These are phyloP conservation scores for Oncorhynchus kisutch DNA, from an alignment of 2,113 vertebrate genomes.

Conservation along the genomic window DNA sequence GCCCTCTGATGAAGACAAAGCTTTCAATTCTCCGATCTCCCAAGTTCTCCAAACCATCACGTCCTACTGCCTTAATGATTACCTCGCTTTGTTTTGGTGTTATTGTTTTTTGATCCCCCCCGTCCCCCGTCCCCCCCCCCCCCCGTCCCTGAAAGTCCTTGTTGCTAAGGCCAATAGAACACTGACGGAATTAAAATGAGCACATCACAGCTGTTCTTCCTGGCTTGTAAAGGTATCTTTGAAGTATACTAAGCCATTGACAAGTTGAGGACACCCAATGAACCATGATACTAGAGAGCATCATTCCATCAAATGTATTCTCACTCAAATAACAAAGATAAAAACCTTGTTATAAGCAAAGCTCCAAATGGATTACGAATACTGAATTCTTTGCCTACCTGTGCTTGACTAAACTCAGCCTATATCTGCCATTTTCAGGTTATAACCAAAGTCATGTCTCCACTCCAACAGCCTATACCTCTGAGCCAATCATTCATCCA, in stretches of 20 bases:
- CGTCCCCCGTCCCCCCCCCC: no score
- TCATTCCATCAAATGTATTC: no score
- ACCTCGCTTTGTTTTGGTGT: constrained; percentile 18
- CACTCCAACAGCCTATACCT: not conserved
- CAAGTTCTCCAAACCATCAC: constrained; percentile 6
- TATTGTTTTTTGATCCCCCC: not conserved
- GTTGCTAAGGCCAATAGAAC: constrained; percentile 7
- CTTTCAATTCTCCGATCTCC: constrained; percentile 10
- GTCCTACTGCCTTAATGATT: constrained; percentile 22
- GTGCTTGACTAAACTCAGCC: not conserved
- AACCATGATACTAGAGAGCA: no score
- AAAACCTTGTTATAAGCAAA: no score
- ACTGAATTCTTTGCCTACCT: not conserved
- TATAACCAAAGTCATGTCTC: not conserved
- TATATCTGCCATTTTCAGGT: not conserved
- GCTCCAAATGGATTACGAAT: no score
- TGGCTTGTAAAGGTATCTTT: no score
- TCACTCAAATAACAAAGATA: no score
- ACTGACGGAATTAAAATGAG: constrained; percentile 30
- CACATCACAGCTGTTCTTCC: no score
- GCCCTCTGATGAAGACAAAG: constrained; percentile 17
- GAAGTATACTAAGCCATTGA: no score
- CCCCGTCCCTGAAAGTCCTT: not conserved
- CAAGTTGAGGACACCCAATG: no score
- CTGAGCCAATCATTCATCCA: not conserved